Evolutionary conservation across 2,797 vertebrate species (phyloP), one percentile per base, ranked within the genome.

Genomic region (Streptopelia turtur): DNA sequence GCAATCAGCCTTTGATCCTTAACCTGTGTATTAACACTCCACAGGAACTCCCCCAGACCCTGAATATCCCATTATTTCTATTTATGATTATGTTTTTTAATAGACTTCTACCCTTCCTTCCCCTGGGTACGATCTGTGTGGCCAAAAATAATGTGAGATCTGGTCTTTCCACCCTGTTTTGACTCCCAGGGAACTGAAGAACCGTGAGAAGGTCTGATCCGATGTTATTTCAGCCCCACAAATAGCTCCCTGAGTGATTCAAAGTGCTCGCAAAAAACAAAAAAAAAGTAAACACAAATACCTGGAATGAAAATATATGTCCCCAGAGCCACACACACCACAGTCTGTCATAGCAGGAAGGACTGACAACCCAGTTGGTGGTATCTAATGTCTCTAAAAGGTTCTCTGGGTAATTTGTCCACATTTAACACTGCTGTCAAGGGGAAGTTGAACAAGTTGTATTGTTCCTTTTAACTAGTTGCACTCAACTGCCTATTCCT

Each of bases 181-280:
- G 90, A 72, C 92, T 95, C 47, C 50, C 30, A 75, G 82, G 71
- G 88, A 97, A 94, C n/a, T 24, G 71, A 94, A 96, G 83, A 96
- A 94, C 81, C n/a, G 21, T 96, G 93, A 96, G 96, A 97, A 95
- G 83, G 57, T 89, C 92, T 77, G 89, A 75, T 92, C 33, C 65
- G 81, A 59, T 94, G 86, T 94, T 97, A 85, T 95, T 96, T 78
- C 89, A 95, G 69, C 81, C 93, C 92, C 92, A 91, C 93, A 96
- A 89, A 85, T n/a, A 83, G 50, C 72, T 96, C 90, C 90, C 81
- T 27, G 16, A 93, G 81, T 83, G 92, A 92, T 33, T 87, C 55
- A 81, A 95, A 95, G 83, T 63, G 83, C 64, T 88, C 59, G 53
- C 23, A 83, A 71, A 89, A 77, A 72, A 35, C 24, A 50, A n/a